Percentiles rank a stretch among this genome's conserved stretches.
These are phyloP conservation scores for Lasioglossum albipes DNA, from an alignment of 1,140 invertebrate genomes.

Conservation along the genomic window DNA sequence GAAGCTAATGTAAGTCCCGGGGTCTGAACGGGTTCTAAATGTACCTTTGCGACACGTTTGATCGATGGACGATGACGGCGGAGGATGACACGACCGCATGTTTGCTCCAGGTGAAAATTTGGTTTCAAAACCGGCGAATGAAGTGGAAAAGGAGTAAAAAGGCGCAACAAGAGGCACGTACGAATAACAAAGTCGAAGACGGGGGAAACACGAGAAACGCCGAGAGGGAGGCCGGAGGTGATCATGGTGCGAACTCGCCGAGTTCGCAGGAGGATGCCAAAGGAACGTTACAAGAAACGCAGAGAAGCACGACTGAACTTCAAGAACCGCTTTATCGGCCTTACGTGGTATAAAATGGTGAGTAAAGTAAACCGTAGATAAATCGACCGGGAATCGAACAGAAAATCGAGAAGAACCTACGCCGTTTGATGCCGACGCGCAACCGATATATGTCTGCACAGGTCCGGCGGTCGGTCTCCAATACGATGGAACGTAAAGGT, in stretches of 20 bases:
- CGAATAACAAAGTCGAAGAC: slow-evolving; percentile 73
- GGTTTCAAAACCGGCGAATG: slow-evolving; percentile 97
- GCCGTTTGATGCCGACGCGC: background rate
- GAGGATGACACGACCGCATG: background rate
- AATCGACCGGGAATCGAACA: background rate
- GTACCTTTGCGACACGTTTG: no score
- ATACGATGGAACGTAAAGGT: background rate
- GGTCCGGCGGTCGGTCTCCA: no score
- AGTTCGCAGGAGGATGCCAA: slow-evolving; percentile 67
- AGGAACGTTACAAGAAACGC: slow-evolving; percentile 70
- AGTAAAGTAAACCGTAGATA: slow-evolving; percentile 8
- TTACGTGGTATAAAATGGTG: slow-evolving; percentile 74
- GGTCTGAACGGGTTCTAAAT: no score
- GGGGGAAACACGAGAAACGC: slow-evolving; percentile 59
- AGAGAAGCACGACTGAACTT: slow-evolving; percentile 70
- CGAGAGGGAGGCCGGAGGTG: slow-evolving; percentile 69
- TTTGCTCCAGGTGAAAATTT: slow-evolving; percentile 91
- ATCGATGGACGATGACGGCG: no score
- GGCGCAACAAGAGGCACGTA: slow-evolving; percentile 89
- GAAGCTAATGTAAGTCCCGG: no score
- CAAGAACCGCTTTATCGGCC: slow-evolving; percentile 78
- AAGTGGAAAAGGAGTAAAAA: slow-evolving; percentile 98
- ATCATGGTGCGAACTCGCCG: slow-evolving; percentile 66
- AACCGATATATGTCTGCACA: background rate
- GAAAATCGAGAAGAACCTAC: background rate